A percentile compares a stretch with the other conserved stretches of the same genome.
These are phyloP conservation scores for Lasioglossum zephyrum DNA, from an alignment of 2,888 invertebrate genomes.

Conservation along the genomic window DNA sequence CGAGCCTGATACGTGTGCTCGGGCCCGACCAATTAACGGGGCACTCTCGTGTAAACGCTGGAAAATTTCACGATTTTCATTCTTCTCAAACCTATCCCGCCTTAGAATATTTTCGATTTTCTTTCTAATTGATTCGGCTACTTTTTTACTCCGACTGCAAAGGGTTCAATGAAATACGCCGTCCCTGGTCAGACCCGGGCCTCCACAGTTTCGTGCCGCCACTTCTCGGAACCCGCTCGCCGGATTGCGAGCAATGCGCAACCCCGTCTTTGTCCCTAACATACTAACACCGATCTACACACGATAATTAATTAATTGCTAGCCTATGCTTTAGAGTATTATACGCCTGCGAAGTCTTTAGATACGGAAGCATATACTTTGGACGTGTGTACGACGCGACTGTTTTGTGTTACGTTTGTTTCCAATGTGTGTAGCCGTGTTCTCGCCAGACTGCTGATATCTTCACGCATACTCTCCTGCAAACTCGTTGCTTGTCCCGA, in stretches of 20 bases:
- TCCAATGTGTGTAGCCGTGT: background rate
- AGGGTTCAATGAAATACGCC: conserved; percentile 16
- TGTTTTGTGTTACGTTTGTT: background rate
- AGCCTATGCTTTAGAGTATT: conserved; percentile 73
- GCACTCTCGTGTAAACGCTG: background rate
- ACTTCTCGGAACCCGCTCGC: conserved; percentile 23
- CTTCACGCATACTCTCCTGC: background rate
- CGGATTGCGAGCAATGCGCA: conserved; percentile 44
- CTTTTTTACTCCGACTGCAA: background rate
- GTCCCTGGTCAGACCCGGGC: conserved; percentile 36
- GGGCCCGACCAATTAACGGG: conserved; percentile 30
- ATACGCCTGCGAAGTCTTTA: conserved; percentile 78
- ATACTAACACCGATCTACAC: conserved; percentile 73
- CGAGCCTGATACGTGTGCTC: conserved; percentile 26
- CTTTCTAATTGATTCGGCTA: background rate
- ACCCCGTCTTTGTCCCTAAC: conserved; percentile 44
- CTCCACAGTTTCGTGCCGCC: conserved; percentile 31
- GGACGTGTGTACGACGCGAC: conserved; percentile 65
- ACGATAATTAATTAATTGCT: conserved; percentile 73
- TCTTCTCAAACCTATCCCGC: background rate
- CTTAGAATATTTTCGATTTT: background rate
- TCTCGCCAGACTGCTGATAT: background rate
- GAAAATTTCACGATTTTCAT: background rate
- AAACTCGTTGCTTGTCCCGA: background rate
- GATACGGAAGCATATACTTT: conserved; percentile 80